phyloP scores from a whole-genome alignment of 2,797 vertebrate genomes.

The Oceanodroma leucorhoa region DNA sequence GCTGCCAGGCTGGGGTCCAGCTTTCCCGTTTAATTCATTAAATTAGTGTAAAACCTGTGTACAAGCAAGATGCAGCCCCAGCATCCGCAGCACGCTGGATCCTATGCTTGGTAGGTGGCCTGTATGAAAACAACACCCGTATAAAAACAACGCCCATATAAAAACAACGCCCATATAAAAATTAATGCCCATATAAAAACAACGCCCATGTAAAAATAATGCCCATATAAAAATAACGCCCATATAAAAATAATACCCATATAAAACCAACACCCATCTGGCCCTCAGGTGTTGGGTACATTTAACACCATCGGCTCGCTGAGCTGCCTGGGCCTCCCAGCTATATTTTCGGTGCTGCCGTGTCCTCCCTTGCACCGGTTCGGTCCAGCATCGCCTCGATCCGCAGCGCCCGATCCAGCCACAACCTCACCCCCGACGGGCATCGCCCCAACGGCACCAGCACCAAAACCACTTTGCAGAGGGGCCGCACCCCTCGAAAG shows the following conservation, averaged over 20 bases:
- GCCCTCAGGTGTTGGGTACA: not conserved
- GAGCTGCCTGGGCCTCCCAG: not conserved
- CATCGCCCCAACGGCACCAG: not conserved
- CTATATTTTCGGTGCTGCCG: not conserved
- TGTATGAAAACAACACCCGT: too few relatives aligned
- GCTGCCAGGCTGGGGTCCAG: accelerated
- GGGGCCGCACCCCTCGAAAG: not conserved
- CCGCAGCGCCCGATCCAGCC: not conserved
- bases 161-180: not conserved
- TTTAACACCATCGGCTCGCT: accelerated
- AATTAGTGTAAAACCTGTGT: not conserved
- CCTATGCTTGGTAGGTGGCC: not conserved
- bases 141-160: not conserved
- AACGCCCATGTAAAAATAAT: not conserved
- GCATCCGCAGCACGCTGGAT: accelerated
- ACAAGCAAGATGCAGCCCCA: not conserved
- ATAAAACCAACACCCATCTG: not conserved
- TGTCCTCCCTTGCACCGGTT: accelerated
- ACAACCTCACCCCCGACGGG: accelerated
- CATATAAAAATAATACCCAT: too few relatives aligned
- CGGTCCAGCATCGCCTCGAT: not conserved
- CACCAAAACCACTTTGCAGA: not conserved
- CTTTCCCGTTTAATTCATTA: not conserved
- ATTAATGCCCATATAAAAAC: not conserved
- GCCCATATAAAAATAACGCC: too few relatives aligned